phyloP scores from a whole-genome alignment of 2,888 invertebrate genomes.

The Exephanes ischioxanthus region DNA sequence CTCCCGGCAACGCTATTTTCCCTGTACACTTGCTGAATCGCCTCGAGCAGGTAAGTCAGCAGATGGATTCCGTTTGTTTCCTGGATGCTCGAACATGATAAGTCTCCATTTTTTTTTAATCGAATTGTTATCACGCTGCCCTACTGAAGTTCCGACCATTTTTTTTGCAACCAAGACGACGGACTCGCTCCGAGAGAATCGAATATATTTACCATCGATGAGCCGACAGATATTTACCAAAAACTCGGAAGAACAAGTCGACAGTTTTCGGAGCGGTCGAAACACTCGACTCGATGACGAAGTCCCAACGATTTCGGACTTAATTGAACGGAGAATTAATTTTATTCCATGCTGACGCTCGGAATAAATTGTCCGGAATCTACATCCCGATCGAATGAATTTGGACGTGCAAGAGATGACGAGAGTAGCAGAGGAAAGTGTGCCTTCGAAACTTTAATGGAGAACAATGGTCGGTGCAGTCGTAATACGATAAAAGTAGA shows the following conservation, averaged over 20 bases:
- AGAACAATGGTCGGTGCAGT: constrained; percentile 1
- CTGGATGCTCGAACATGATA: not conserved
- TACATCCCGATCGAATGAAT: constrained; percentile 38
- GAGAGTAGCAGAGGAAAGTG: constrained; percentile 17
- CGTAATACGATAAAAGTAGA: constrained; percentile 58
- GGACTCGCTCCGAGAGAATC: not conserved
- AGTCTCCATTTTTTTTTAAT: constrained; percentile 33
- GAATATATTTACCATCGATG: constrained; percentile 11
- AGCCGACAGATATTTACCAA: not conserved
- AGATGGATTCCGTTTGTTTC: constrained; percentile 39
- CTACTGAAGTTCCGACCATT: not conserved
- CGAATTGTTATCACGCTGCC: not conserved
- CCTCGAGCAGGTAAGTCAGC: constrained; percentile 8
- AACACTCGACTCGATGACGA: constrained; percentile 1
- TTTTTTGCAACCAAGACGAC: not conserved
- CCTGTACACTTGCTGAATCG: not conserved
- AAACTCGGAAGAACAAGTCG: constrained; percentile 3
- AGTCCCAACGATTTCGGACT: not conserved
- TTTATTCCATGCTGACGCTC: constrained; percentile 17
- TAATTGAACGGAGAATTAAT: constrained; percentile 41
- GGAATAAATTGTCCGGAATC: constrained; percentile 21
- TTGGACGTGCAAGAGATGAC: constrained; percentile 25
- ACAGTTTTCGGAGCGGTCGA: constrained; percentile 6
- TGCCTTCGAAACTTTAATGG: constrained; percentile 26
- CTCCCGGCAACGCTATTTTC: constrained; percentile 40